A percentile compares a stretch with the other conserved stretches of the same genome.
These are phyloP conservation scores for Dinoponera quadriceps DNA, from an alignment of 1,140 invertebrate species.

Conservation along the genomic window DNA sequence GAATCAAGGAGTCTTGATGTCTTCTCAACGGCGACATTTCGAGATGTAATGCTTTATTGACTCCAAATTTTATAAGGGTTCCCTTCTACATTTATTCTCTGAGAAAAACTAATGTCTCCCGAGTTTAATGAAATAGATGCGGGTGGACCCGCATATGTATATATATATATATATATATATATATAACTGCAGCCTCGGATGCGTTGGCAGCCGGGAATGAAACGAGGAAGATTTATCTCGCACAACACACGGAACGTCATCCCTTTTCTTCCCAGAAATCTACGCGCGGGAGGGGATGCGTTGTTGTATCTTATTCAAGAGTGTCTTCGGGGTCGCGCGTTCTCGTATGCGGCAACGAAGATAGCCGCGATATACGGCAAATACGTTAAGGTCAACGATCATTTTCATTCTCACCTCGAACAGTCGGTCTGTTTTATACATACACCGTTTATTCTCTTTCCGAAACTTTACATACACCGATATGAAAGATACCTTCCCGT, in stretches of 20 bases:
- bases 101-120: background rate
- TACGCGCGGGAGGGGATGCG: background rate
- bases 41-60: background rate
- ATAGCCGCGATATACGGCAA: background rate
- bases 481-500: too few species aligned
- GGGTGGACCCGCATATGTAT: slow-evolving; percentile 33
- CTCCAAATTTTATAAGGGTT: slow-evolving; percentile 19
- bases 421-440: background rate
- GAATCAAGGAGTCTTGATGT: too few species aligned
- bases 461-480: background rate
- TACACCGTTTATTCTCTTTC: background rate
- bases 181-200: slow-evolving; percentile 10
- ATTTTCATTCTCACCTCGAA: slow-evolving; percentile 29
- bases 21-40: too few species aligned
- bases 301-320: background rate
- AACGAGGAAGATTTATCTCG: slow-evolving; percentile 41
- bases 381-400: slow-evolving; percentile 30
- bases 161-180: too few species aligned
- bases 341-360: too few species aligned
- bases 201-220: slow-evolving; percentile 29
- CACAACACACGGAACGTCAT: background rate
- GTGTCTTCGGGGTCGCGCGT: background rate
- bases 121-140: slow-evolving; percentile 10
- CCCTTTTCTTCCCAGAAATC: slow-evolving; percentile 23
- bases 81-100: background rate